These are phyloP conservation scores for Heliconius ismenius DNA, from an alignment of 2,888 invertebrate genomes.

Conservation along the genomic window DNA sequence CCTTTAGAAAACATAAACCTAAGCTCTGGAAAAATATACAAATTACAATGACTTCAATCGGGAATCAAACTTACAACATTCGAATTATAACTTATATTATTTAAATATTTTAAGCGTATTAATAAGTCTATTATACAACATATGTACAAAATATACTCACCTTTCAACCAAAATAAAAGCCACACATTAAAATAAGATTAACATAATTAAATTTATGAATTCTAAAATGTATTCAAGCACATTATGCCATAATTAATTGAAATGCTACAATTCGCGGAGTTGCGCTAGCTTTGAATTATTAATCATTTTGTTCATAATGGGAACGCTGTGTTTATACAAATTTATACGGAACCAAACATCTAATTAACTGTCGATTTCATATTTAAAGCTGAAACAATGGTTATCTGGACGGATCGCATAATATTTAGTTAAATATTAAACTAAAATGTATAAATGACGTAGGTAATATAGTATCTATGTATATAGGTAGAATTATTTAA, in stretches of 20 bases:
- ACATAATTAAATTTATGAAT: constrained; percentile 32
- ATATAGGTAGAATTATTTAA: neutral
- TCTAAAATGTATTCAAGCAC: constrained; percentile 35
- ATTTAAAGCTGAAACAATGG: constrained; percentile 11
- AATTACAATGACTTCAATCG: neutral
- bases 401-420: constrained; percentile 3
- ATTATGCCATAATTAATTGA: constrained; percentile 39
- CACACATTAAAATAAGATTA: constrained; percentile 22
- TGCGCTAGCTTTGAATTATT: constrained; percentile 42
- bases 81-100: too few species aligned
- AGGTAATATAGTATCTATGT: neutral
- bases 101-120: neutral
- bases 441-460: neutral
- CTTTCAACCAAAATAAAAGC: neutral
- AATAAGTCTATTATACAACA: neutral
- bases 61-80: neutral
- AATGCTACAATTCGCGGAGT: constrained; percentile 39
- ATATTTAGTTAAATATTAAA: neutral
- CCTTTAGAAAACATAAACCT: neutral
- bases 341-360: constrained; percentile 29
- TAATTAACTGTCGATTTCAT: constrained; percentile 34
- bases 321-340: constrained; percentile 39
- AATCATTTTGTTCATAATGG: constrained; percentile 38
- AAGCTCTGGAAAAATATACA: neutral
- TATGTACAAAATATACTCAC: neutral